Percentiles rank a stretch among this genome's conserved stretches.
Evolutionary conservation across 2,888 invertebrate genomes (phyloP).

Genomic region (Limnephilus marmoratus): DNA sequence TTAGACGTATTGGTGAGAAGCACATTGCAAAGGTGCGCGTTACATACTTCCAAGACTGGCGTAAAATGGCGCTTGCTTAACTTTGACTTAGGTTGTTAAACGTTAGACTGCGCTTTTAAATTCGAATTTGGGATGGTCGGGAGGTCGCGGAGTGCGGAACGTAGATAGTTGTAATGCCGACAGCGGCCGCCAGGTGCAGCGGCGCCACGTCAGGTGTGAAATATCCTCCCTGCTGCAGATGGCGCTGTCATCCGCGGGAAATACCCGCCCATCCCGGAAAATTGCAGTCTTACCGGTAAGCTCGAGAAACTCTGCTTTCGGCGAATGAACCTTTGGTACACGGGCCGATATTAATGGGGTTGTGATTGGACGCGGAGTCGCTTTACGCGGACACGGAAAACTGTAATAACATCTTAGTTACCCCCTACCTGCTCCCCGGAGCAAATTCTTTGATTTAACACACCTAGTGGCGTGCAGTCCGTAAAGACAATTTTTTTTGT

Average conservation of each 20-base stretch:
- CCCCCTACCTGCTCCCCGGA: neutral
- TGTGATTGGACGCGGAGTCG: neutral
- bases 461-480: neutral
- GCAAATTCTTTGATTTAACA: neutral
- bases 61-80: neutral
- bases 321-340: neutral
- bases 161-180: conserved; percentile 18
- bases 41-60: too few species aligned
- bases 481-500: too few species aligned
- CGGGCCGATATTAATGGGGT: neutral
- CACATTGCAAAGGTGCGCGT: too few species aligned
- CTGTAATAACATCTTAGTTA: neutral
- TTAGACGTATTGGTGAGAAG: too few species aligned
- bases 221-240: neutral
- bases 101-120: conserved; percentile 11
- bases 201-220: conserved; percentile 23
- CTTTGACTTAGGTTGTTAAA: conserved; percentile 2
- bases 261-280: conserved; percentile 8
- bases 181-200: conserved; percentile 8
- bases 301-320: neutral
- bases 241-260: neutral
- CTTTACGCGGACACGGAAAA: neutral
- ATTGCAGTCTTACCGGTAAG: conserved; percentile 9
- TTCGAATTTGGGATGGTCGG: conserved; percentile 18
- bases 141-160: conserved; percentile 13